Conservation (phyloP, 2,888 invertebrate species). For the Pemphredon lugubris region DNA sequence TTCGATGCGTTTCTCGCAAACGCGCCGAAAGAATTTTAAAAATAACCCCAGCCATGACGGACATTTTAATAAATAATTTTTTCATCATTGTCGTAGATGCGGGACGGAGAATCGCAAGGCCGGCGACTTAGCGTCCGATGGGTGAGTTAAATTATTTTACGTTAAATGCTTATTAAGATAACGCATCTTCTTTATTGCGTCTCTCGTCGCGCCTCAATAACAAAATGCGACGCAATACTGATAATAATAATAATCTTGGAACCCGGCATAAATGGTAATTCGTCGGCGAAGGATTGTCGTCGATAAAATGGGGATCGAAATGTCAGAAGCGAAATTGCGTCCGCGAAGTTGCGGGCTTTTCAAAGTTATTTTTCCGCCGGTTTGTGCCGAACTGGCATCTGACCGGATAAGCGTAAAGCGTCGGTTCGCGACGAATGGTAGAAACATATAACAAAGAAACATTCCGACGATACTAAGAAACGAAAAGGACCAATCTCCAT, state of each 20-base stretch:
- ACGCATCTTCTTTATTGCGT: no score
- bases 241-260: no score
- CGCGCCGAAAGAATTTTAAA: no score
- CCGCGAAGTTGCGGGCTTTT: conserved; percentile 2
- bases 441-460: conserved; percentile 65
- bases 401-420: conserved; percentile 69
- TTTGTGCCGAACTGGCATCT: conserved; percentile 60
- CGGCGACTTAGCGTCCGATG: conserved; percentile 72
- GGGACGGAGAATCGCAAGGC: conserved; percentile 44
- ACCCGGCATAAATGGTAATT: background rate
- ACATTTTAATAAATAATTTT: background rate
- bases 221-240: no score
- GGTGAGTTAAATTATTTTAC: conserved; percentile 68
- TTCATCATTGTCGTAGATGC: conserved; percentile 68
- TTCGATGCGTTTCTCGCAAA: no score
- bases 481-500: background rate
- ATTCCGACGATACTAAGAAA: conserved; percentile 63
- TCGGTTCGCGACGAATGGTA: conserved; percentile 37
- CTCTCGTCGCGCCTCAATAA: no score
- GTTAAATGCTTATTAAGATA: no score
- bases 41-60: no score
- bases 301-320: no score
- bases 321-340: background rate
- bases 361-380: no score
- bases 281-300: no score